Evolutionary conservation across 2,888 invertebrate species (phyloP).

Genomic region (Cryptus viduatorius): DNA sequence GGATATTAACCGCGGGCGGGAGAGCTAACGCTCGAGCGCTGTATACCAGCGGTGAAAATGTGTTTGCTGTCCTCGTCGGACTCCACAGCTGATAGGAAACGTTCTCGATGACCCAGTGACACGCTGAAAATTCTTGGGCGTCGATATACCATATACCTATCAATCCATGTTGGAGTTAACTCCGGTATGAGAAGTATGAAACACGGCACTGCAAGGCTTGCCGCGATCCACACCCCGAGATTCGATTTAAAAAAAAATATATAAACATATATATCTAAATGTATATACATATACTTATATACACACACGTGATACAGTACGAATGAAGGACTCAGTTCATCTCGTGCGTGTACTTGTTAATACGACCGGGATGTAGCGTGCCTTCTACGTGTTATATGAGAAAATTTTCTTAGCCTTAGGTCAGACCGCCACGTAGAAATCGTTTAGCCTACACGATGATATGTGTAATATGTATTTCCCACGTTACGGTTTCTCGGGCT

Average conservation of each 20-base stretch:
- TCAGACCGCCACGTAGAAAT: slow-evolving; percentile 64
- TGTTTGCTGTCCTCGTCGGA: slow-evolving; percentile 27
- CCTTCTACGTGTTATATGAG: slow-evolving; percentile 50
- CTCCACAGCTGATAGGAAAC: slow-evolving; percentile 55
- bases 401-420: slow-evolving; percentile 59
- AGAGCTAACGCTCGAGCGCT: background rate
- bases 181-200: background rate
- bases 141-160: slow-evolving; percentile 24
- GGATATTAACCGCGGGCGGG: slow-evolving; percentile 35
- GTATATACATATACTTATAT: background rate
- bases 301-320: background rate
- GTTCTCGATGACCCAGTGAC: slow-evolving; percentile 71
- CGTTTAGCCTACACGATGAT: slow-evolving; percentile 64
- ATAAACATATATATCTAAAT: background rate
- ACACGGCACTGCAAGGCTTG: slow-evolving; percentile 1
- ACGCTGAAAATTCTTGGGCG: slow-evolving; percentile 60
- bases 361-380: slow-evolving; percentile 34
- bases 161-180: slow-evolving; percentile 10
- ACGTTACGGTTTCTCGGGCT: slow-evolving; percentile 64
- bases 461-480: slow-evolving; percentile 66
- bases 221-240: slow-evolving; percentile 38
- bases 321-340: slow-evolving; percentile 49
- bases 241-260: background rate
- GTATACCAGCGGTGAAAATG: slow-evolving; percentile 48
- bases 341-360: slow-evolving; percentile 65